A percentile compares a stretch with the other conserved stretches of the same genome.
Conservation (phyloP, 2,888 invertebrate genomes). For the Ptychoptera contaminata region DNA sequence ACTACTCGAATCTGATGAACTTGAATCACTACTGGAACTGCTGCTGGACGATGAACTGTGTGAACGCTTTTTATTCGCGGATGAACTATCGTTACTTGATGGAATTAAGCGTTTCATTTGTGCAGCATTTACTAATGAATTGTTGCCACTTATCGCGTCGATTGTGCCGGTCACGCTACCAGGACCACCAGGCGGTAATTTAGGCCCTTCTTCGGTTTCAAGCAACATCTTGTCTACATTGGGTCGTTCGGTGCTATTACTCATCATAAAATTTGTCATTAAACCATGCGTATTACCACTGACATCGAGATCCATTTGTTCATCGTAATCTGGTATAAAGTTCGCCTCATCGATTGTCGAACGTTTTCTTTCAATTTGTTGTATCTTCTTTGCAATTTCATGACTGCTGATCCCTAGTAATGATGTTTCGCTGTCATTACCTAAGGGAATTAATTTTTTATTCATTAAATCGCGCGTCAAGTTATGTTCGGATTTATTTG, state of each 20-base stretch:
- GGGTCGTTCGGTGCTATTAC: slow-evolving; percentile 12
- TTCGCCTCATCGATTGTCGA: slow-evolving; percentile 54
- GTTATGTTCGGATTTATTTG: background rate
- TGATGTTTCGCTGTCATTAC: slow-evolving; percentile 2
- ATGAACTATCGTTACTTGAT: slow-evolving; percentile 24
- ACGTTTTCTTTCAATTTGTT: slow-evolving; percentile 39
- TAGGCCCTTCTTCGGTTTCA: slow-evolving; percentile 33
- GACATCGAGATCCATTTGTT: slow-evolving; percentile 45
- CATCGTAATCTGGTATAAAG: slow-evolving; percentile 62
- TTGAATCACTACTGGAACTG: slow-evolving; percentile 29
- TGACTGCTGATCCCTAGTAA: slow-evolving; percentile 17
- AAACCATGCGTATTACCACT: slow-evolving; percentile 24
- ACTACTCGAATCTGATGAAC: slow-evolving; percentile 27
- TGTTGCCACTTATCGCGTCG: too few species aligned
- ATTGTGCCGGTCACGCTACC: too few species aligned
- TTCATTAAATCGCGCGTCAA: too few species aligned
- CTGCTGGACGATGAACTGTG: slow-evolving; percentile 34
- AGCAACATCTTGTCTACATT: slow-evolving; percentile 25
- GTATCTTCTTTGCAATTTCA: slow-evolving; percentile 27
- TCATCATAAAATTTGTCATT: slow-evolving; percentile 21
- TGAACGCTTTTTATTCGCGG: slow-evolving; percentile 31
- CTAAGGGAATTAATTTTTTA: too few species aligned
- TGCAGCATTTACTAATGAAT: too few species aligned
- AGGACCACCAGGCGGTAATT: too few species aligned
- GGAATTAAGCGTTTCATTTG: too few species aligned